Evolutionary conservation across 2,797 vertebrate genomes (phyloP), one percentile per base, ranked within the genome.

Genomic region (Buphagus erythrorhynchus): DNA sequence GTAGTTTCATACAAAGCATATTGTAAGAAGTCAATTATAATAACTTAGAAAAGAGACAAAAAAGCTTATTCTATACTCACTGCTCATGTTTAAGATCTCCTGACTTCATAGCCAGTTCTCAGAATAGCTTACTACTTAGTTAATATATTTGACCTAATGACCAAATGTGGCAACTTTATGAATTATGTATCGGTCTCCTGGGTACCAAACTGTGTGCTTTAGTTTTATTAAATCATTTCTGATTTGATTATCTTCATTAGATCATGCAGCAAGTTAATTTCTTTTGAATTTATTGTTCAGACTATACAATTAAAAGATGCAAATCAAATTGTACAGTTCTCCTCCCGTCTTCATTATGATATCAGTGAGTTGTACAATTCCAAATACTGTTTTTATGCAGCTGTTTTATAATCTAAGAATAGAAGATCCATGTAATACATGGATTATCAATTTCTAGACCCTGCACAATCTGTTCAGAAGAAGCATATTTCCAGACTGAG

Each of bases 71-170:
- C n/a, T 59, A 0, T 73, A 40, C 9, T 79, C 26, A 6, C 11
- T 86, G 63, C 36, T 83, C 28, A 6, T 6, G 10, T 73, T 66
- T 45, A 21, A 48, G n/a, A 36, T 42, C 33, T 81, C n/a, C 29
- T 58, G 51, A 11, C 17, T 84, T 86, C 13, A 4, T 29, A 92
- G 38, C 15, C 20, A 42, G 63, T 74, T 86, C 78, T 93, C 48
- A 82, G 52, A 86, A 86, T 42, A 77, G 35, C 90, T 95, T 90
- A 19, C 75, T 86, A 58, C 51, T 72, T 88, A 81, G 55, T 92
- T 95, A 95, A 90, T 92, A 42, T 82, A 78, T 91, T 91, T 96
- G 90, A 96, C 95, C 94, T 87, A 76, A 71, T 91, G 86, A 76
- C 95, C 72, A 2, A 87, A 73, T 72, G 36, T 79, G 78, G 40